Evolutionary conservation across 2,113 vertebrate genomes (phyloP).

Genomic region (Cyrtonyx montezumae): DNA sequence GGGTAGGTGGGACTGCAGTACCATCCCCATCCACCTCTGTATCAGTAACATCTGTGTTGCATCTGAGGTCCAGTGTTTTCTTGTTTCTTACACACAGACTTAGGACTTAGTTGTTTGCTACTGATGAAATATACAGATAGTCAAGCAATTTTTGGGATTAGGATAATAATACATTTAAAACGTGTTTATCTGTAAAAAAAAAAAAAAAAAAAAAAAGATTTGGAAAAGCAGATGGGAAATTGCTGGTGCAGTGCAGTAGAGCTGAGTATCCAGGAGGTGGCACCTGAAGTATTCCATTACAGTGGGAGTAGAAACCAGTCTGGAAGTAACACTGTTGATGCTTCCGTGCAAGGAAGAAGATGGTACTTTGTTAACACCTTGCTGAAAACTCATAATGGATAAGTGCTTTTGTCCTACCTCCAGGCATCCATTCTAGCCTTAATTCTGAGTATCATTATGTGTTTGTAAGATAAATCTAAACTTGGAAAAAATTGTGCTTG

Average conservation of each 20-base stretch:
- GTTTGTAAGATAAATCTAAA: constrained; percentile 34
- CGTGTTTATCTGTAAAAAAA: neutral
- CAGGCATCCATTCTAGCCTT: neutral
- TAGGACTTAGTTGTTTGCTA: neutral
- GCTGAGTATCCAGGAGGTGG: constrained; percentile 67
- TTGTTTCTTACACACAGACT: neutral
- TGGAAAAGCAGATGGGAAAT: neutral
- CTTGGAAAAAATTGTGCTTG: constrained; percentile 28
- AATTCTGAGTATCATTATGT: neutral
- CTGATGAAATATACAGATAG: neutral
- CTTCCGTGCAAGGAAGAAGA: neutral
- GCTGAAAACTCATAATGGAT: constrained; percentile 14
- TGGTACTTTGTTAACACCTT: constrained; percentile 32
- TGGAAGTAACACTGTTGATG: neutral
- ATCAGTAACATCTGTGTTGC: rapidly evolving
- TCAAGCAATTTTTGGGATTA: neutral
- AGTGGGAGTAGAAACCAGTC: neutral
- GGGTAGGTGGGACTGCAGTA: neutral
- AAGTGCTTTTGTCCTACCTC: constrained; percentile 14
- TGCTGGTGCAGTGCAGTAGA: neutral
- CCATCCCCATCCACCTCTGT: neutral
- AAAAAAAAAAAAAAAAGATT: neutral
- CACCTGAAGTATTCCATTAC: constrained; percentile 35
- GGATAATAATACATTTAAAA: neutral
- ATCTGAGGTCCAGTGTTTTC: neutral